A percentile compares a stretch with the other conserved stretches of the same genome.
phyloP scores from a whole-genome alignment of 2,888 invertebrate genomes.

The Erebia aethiops region DNA sequence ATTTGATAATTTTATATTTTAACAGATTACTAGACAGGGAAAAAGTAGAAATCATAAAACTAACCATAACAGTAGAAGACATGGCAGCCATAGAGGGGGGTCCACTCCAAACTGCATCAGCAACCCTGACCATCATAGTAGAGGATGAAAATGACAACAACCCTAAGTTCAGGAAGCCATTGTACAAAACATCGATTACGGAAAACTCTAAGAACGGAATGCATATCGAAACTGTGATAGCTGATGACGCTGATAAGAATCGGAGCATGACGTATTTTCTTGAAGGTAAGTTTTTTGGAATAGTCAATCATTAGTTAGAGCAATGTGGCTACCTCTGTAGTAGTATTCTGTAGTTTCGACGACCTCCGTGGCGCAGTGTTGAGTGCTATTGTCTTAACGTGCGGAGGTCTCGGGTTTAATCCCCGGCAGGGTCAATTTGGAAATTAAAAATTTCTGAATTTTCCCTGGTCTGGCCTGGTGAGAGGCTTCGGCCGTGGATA shows the following conservation, averaged over 20 bases:
- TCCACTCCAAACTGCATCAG: constrained; percentile 87
- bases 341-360: no score
- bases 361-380: no score
- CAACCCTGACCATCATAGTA: constrained; percentile 88
- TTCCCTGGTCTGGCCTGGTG: no score
- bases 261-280: constrained; percentile 90
- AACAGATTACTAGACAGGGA: constrained; percentile 90
- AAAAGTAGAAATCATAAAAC: constrained; percentile 89
- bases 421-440: no score
- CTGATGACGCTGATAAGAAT: constrained; percentile 94
- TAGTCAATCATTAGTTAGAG: no score
- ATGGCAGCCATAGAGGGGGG: constrained; percentile 89
- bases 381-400: no score
- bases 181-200: constrained; percentile 90
- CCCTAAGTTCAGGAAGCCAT: constrained; percentile 91
- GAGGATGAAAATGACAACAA: constrained; percentile 96
- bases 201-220: constrained; percentile 95
- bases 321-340: no score
- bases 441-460: no score
- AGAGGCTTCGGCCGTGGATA: no score
- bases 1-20: not conserved
- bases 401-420: no score
- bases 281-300: constrained; percentile 79
- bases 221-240: constrained; percentile 89
- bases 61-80: constrained; percentile 92